A percentile compares a stretch with the other conserved stretches of the same genome.
Evolutionary conservation across 1,140 invertebrate species (phyloP).

Genomic region (Belonocnema kinseyi): DNA sequence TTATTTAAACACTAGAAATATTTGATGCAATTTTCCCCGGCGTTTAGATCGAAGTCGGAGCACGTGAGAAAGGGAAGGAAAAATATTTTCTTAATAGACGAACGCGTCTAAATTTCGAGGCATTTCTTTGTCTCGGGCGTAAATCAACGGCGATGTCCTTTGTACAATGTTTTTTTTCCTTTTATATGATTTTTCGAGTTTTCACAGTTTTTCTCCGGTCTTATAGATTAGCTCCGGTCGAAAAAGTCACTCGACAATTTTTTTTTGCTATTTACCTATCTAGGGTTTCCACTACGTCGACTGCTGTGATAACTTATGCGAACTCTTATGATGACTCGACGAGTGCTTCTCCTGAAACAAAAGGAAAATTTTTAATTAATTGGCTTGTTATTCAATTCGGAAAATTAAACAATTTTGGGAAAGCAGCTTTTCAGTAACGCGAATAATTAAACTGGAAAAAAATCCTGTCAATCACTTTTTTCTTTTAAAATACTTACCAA

Average conservation of each 20-base stretch:
- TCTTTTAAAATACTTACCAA: background rate
- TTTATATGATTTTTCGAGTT: background rate
- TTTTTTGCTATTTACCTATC: slow-evolving; percentile 25
- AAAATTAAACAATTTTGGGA: background rate
- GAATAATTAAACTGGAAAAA: background rate
- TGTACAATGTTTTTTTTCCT: slow-evolving; percentile 1
- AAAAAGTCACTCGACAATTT: background rate
- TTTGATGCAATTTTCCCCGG: background rate
- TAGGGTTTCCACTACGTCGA: slow-evolving; percentile 57
- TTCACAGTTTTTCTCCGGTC: too few relatives aligned
- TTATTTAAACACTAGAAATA: background rate
- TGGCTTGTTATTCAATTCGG: background rate
- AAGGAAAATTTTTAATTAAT: slow-evolving; percentile 37
- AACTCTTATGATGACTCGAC: slow-evolving; percentile 64
- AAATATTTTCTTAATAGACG: slow-evolving; percentile 16
- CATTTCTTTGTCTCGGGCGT: slow-evolving; percentile 13
- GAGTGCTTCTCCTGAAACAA: slow-evolving; percentile 66
- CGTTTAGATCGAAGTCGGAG: background rate
- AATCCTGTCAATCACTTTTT: background rate
- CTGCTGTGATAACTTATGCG: slow-evolving; percentile 60
- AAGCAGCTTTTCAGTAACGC: slow-evolving; percentile 16
- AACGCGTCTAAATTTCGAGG: background rate
- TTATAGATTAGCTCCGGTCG: background rate
- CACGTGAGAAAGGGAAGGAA: slow-evolving; percentile 14
- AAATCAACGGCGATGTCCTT: slow-evolving; percentile 13